Base-by-base conservation (phyloP, 2,113 vertebrate species). In the Scortum barcoo region DNA sequence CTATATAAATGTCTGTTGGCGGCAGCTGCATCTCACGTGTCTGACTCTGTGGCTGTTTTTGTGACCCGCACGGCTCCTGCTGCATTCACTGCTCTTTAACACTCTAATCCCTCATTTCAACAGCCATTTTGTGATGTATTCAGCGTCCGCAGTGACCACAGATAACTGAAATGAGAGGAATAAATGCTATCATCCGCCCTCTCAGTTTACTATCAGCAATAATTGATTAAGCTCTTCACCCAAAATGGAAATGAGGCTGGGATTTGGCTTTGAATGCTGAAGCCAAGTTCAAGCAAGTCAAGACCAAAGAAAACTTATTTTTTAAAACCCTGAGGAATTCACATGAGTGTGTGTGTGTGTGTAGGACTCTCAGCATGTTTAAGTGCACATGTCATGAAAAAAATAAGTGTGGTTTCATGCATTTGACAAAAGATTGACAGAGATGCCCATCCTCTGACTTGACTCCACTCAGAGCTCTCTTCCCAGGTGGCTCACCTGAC, bases 401-500 rank as follows among this genome's bases (percentile, higher is more conserved):
- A 70, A 67, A 66, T 17, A 73, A 5, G 30, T 5, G 14, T 40
- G 53, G 61, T 72, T 86, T 83, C 73, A 72, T 69, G 30, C 38
- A 5, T 54, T 69, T 50, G 36, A 86, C 88, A 89, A 88, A 72
- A 87, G 70, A 33, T 12, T 51, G 51, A 74, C 22, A 50, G 26
- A 70, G 82, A 90, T 56, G 30, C 78, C 79, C 82, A 86, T 75
- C 76, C 44, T 82, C 72, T 48, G 80, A 30, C 83, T 91, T 78
- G 76, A 84, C 84, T 86, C 74, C 12, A 26, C 88, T 85, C 72
- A 51, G 40, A 89, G 72, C 16, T 40, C 22, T 60, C 82, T 92
- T 94, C 91, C 83, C 90, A 92, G 86, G 82, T 92, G 82, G 83
- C 86, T 93, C 89, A 81, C 48, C 79, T 93, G 86, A 92, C 90